Conservation (phyloP, 2,888 invertebrate genomes). For the Balanococcus diminutus region DNA sequence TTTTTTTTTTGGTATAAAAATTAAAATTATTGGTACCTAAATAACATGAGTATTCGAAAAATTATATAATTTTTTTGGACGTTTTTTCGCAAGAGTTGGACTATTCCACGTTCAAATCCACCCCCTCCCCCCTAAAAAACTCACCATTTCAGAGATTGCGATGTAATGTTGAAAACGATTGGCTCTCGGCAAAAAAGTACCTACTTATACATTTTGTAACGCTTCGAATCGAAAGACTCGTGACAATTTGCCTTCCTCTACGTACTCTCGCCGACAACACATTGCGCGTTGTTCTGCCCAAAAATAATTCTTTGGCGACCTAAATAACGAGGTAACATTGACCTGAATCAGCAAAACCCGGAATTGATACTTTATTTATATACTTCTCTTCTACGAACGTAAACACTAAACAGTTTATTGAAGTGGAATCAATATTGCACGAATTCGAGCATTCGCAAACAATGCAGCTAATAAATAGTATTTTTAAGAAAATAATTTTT, state of each 20-base stretch:
- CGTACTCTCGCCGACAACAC: neutral
- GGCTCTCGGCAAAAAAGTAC: too few relatives aligned
- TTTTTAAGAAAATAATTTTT: neutral
- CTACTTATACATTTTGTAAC: neutral
- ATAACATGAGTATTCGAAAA: too few relatives aligned
- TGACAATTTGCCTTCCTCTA: neutral
- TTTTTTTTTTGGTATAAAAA: too few relatives aligned
- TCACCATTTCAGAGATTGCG: too few relatives aligned
- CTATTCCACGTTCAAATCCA: too few relatives aligned
- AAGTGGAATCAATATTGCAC: neutral
- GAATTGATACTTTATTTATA: conserved; percentile 13
- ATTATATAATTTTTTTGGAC: too few relatives aligned
- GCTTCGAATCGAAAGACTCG: neutral
- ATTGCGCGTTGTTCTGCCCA: neutral
- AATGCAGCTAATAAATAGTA: neutral
- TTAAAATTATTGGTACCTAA: too few relatives aligned
- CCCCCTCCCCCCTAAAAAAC: too few relatives aligned
- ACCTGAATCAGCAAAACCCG: conserved; percentile 34
- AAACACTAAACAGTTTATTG: conserved; percentile 11
- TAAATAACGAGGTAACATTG: conserved; percentile 27
- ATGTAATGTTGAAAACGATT: too few relatives aligned
- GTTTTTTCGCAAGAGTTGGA: too few relatives aligned
- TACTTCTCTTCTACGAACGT: conserved; percentile 10
- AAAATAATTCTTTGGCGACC: conserved; percentile 8
- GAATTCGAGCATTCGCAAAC: neutral